Evolutionary conservation across 2,797 vertebrate genomes (phyloP).

Genomic region (Molossus alvarezi): DNA sequence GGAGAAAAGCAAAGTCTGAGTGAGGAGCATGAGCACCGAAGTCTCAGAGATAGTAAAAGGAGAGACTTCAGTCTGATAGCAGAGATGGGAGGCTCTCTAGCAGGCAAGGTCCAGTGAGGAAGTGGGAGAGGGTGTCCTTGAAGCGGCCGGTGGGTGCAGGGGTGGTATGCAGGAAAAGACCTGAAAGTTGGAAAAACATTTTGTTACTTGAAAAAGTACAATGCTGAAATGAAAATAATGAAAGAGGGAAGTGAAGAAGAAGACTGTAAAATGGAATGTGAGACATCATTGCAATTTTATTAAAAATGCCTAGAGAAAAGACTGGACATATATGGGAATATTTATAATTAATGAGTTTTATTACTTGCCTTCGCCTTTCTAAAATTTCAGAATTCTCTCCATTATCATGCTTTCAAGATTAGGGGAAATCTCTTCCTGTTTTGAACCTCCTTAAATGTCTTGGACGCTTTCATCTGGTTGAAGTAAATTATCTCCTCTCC

Average conservation of each 20-base stretch:
- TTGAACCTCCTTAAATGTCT: neutral
- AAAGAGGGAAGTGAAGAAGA: conserved; percentile 32
- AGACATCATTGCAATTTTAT: conserved; percentile 33
- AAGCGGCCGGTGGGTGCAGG: neutral
- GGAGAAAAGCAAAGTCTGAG: neutral
- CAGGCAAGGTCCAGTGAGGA: neutral
- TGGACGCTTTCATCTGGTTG: conserved; percentile 1
- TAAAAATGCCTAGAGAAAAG: conserved; percentile 48
- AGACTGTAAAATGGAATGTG: neutral
- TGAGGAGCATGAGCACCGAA: neutral
- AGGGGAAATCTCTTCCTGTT: neutral
- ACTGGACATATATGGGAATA: neutral
- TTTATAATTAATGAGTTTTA: conserved; percentile 51
- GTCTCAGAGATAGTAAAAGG: conserved; percentile 5
- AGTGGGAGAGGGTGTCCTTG: neutral
- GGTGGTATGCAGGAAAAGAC: neutral
- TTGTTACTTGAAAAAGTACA: neutral
- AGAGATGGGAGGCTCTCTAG: neutral
- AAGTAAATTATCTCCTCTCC: neutral
- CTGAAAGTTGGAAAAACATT: neutral
- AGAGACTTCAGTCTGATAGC: neutral
- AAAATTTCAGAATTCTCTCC: conserved; percentile 40
- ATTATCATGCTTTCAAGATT: neutral
- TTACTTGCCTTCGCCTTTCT: neutral
- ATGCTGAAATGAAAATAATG: neutral